Percentiles rank a stretch among this genome's conserved stretches.
Evolutionary conservation across 2,113 vertebrate genomes (phyloP).

Genomic region (Mugil cephalus): DNA sequence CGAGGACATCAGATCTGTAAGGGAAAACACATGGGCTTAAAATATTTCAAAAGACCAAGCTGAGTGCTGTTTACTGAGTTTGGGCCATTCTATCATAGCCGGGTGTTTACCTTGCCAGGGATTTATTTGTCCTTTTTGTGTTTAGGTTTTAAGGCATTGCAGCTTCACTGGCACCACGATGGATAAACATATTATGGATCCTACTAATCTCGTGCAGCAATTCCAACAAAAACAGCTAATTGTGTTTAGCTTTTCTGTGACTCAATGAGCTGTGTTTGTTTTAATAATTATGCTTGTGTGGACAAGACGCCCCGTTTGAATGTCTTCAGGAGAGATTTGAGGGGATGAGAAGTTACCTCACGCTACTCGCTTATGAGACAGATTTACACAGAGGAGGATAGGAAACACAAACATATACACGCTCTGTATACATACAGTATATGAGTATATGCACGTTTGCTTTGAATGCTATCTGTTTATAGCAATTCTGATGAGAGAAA

Average conservation of each 20-base stretch:
- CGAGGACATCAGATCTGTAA: slow-evolving; percentile 30
- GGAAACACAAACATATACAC: not conserved
- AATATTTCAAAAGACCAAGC: slow-evolving; percentile 25
- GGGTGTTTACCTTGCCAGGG: slow-evolving; percentile 65
- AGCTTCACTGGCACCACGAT: slow-evolving; percentile 71
- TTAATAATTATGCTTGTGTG: slow-evolving; percentile 69
- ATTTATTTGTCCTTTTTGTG: slow-evolving; percentile 69
- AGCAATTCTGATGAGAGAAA: not conserved
- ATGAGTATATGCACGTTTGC: not conserved
- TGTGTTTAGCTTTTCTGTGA: slow-evolving; percentile 66
- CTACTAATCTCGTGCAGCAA: slow-evolving; percentile 63
- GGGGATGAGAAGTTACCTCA: slow-evolving; percentile 1
- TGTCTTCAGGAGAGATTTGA: slow-evolving; percentile 25
- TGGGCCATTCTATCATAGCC: slow-evolving; percentile 42
- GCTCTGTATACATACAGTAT: not conserved
- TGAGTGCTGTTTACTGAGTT: slow-evolving; percentile 42
- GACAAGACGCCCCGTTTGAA: slow-evolving; percentile 35
- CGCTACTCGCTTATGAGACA: not conserved
- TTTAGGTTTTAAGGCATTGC: slow-evolving; percentile 66
- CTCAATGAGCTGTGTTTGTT: slow-evolving; percentile 69
- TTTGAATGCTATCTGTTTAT: slow-evolving; percentile 1
- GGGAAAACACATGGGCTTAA: slow-evolving; percentile 43
- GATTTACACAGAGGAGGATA: not conserved
- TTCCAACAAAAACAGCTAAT: slow-evolving; percentile 74
- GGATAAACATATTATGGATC: slow-evolving; percentile 68